Evolutionary conservation across 1,140 invertebrate genomes (phyloP).

Genomic region (Nautilus pompilius): DNA sequence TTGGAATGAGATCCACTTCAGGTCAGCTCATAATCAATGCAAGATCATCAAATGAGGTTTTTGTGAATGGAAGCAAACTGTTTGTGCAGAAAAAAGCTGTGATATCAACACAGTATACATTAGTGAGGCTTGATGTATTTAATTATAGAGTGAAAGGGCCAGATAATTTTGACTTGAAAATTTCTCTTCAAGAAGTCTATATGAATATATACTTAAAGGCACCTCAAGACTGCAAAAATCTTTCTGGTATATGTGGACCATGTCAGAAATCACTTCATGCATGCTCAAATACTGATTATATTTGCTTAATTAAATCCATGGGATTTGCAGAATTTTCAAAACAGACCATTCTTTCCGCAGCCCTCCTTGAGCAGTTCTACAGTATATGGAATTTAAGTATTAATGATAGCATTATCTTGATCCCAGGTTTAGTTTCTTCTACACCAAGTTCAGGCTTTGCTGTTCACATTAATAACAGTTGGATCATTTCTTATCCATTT

Average conservation of each 20-base stretch:
- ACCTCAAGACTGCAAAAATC: not conserved
- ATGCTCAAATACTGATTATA: not conserved
- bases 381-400: not conserved
- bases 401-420: not conserved
- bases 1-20: constrained; percentile 8
- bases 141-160: not conserved
- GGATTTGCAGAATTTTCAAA: not conserved
- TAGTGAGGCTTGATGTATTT: not conserved
- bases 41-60: not conserved
- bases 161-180: not conserved
- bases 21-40: not conserved
- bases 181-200: not conserved
- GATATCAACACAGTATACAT: not conserved
- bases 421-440: not conserved
- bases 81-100: not conserved
- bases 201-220: not conserved
- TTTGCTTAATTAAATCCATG: not conserved
- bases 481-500: not conserved
- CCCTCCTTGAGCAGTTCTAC: not conserved
- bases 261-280: not conserved
- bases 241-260: not conserved
- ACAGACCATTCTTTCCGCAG: not conserved
- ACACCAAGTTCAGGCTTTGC: not conserved
- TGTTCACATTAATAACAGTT: not conserved
- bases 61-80: not conserved